Evolutionary conservation across 2,113 vertebrate genomes (phyloP).

Genomic region (Anseranas semipalmata): DNA sequence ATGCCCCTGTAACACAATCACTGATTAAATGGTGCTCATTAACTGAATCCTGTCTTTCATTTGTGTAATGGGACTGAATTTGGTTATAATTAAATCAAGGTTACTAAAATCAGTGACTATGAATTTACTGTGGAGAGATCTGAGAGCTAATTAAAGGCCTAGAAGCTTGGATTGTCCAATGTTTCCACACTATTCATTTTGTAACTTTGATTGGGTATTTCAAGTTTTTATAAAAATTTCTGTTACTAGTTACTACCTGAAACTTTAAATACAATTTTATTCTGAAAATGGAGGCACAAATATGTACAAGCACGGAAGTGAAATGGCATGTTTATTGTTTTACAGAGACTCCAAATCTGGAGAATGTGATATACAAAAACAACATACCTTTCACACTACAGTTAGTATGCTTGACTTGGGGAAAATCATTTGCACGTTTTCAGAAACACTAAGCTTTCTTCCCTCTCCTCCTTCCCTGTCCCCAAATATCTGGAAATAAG

Average conservation of each 20-base stretch:
- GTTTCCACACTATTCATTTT: not conserved
- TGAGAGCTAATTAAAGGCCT: not conserved
- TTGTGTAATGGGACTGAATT: conserved; percentile 23
- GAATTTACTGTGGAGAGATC: not conserved
- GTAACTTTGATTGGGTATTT: not conserved
- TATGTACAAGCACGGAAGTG: not conserved
- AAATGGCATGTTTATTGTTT: not conserved
- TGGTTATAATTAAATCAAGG: conserved; percentile 4
- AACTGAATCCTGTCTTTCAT: not conserved
- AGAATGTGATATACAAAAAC: not conserved
- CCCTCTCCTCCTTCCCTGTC: not conserved
- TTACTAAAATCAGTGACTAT: not conserved
- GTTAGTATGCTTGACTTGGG: not conserved
- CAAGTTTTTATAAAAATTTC: not conserved
- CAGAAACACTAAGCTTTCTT: not conserved
- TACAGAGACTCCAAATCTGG: not conserved
- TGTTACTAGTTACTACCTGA: not conserved
- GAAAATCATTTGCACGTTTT: not conserved
- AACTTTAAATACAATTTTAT: not conserved
- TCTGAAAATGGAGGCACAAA: not conserved
- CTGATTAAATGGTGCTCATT: not conserved
- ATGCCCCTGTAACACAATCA: not conserved
- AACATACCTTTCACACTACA: not conserved
- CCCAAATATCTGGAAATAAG: not conserved
- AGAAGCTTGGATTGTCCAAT: not conserved